Percentiles rank a stretch among this genome's conserved stretches.
phyloP scores from a whole-genome alignment of 2,797 vertebrate genomes.

The Ceryle rudis region DNA sequence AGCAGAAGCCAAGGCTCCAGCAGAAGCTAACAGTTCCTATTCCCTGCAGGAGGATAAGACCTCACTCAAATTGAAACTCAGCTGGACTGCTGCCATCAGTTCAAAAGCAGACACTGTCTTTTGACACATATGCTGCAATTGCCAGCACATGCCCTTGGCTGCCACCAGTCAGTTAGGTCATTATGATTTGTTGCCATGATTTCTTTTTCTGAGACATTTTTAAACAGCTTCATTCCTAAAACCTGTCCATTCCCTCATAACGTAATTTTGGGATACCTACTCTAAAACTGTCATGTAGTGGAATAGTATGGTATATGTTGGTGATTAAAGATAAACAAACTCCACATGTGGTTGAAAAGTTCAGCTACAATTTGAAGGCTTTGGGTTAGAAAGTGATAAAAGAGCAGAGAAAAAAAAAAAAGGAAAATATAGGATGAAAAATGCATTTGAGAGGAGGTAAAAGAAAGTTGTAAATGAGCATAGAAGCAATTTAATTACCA shows the following conservation, averaged over 20 bases:
- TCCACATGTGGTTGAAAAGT: constrained; percentile 12
- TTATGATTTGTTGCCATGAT: background rate
- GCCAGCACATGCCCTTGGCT: background rate
- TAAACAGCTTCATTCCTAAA: background rate
- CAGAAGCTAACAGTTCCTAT: background rate
- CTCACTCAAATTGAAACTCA: background rate
- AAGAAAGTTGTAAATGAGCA: constrained; percentile 36
- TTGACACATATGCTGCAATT: background rate
- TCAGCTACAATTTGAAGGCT: constrained; percentile 1
- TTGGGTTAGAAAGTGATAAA: background rate
- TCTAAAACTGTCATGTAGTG: background rate
- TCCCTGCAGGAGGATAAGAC: background rate
- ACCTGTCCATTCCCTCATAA: background rate
- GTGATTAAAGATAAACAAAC: constrained; percentile 7
- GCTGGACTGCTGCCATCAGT: background rate
- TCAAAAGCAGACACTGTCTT: background rate
- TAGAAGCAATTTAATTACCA: constrained; percentile 40
- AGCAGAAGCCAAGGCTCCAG: background rate
- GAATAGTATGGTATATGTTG: background rate
- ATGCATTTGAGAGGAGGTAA: background rate
- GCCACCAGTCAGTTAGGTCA: background rate
- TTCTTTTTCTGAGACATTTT: background rate
- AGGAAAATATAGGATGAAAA: constrained; percentile 19
- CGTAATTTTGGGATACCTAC: background rate
- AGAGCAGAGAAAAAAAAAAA: background rate